These are phyloP conservation scores for Agonopterix arenella DNA, from an alignment of 2,888 invertebrate genomes.

Conservation along the genomic window DNA sequence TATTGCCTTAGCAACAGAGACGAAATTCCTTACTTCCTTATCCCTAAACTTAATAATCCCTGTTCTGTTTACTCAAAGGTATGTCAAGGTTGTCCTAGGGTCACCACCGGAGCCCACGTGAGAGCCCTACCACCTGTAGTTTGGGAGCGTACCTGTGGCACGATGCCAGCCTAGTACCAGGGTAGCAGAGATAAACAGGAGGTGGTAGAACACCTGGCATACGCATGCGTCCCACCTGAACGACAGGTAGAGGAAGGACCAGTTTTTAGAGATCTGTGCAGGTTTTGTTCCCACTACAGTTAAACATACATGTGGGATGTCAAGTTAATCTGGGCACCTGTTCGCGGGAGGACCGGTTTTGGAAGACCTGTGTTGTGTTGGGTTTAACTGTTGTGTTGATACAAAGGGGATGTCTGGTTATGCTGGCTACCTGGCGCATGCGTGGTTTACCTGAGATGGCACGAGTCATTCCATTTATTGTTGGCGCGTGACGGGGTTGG, in stretches of 20 bases:
- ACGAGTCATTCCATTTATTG: conserved; percentile 12
- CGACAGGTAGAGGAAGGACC: neutral
- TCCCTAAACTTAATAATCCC: neutral
- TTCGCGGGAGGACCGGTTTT: no score
- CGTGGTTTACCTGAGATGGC: conserved; percentile 28
- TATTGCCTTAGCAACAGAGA: neutral
- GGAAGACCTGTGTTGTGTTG: no score
- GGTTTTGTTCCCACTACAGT: no score
- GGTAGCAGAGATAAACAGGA: conserved; percentile 40
- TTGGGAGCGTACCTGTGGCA: conserved; percentile 75
- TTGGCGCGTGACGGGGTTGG: conserved; percentile 29
- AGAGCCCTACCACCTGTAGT: conserved; percentile 49
- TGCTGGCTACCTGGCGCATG: conserved; percentile 34
- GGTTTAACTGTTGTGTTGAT: neutral
- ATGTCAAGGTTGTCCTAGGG: conserved; percentile 26
- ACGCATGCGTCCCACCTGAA: conserved; percentile 23
- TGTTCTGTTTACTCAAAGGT: neutral
- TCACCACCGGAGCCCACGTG: conserved; percentile 42
- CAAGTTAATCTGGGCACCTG: no score
- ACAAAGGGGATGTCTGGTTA: conserved; percentile 6
- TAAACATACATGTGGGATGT: no score
- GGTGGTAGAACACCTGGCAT: conserved; percentile 45
- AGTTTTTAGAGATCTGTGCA: neutral
- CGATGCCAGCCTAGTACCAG: conserved; percentile 74
- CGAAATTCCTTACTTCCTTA: neutral